phyloP scores from a whole-genome alignment of 2,888 invertebrate genomes.

The Agrotis ipsilon region DNA sequence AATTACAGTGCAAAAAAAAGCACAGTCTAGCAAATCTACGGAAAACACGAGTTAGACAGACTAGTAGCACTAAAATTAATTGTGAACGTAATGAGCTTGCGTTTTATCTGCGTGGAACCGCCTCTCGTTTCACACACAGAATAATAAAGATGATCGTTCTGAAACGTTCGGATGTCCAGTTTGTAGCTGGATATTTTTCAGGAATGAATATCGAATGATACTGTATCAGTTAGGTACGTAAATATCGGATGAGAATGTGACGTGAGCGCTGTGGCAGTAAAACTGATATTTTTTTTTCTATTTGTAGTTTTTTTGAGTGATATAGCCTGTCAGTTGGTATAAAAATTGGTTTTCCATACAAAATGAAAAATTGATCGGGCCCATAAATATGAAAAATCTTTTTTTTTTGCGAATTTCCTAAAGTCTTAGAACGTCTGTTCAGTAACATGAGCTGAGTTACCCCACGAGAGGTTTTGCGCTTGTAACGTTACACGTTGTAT shows the following conservation, averaged over 20 bases:
- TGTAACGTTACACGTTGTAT: no score
- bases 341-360: no score
- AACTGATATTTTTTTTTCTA: not conserved
- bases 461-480: no score
- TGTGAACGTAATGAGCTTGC: conserved; percentile 7
- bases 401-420: no score
- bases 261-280: not conserved
- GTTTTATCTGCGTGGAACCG: conserved; percentile 23
- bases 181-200: not conserved
- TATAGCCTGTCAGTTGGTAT: no score
- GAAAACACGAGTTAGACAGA: conserved; percentile 7
- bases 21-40: not conserved
- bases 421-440: no score
- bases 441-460: no score
- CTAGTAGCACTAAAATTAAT: conserved; percentile 13
- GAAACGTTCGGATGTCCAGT: conserved; percentile 5
- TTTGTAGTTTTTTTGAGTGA: no score
- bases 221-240: not conserved
- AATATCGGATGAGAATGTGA: not conserved
- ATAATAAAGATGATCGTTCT: conserved; percentile 24
- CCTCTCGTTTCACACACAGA: conserved; percentile 23
- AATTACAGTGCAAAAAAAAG: not conserved
- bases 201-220: conserved; percentile 7
- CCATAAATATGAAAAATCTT: no score
- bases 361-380: no score